Conservation (phyloP, 1,140 invertebrate genomes). For the Lysiphlebus fabarum region DNA sequence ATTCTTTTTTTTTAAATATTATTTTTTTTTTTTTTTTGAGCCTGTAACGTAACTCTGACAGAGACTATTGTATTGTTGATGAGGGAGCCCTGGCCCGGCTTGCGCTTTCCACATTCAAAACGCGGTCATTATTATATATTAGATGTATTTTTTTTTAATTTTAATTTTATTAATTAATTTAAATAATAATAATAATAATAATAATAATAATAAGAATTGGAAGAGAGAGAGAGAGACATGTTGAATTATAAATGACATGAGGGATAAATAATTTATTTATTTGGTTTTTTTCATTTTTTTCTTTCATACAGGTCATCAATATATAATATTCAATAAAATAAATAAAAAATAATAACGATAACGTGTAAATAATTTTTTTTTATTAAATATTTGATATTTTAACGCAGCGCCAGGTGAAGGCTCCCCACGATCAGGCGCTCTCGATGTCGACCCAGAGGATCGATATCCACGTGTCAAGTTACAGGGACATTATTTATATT, state of each 20-base stretch:
- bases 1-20: not conserved
- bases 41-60: constrained; percentile 11
- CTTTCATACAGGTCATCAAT: too few relatives aligned
- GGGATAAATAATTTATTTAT: too few relatives aligned
- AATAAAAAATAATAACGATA: too few relatives aligned
- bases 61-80: constrained; percentile 8
- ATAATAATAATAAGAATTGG: not conserved
- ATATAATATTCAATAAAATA: too few relatives aligned
- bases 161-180: not conserved
- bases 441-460: constrained; percentile 14
- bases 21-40: constrained; percentile 8
- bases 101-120: constrained; percentile 42
- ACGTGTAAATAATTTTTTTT: not conserved
- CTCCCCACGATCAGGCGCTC: constrained; percentile 41
- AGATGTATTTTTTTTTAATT: not conserved
- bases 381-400: constrained; percentile 11
- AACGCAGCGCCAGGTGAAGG: constrained; percentile 45
- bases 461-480: constrained; percentile 19
- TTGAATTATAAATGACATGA: too few relatives aligned
- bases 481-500: constrained; percentile 14
- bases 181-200: not conserved
- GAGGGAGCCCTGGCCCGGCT: constrained; percentile 55
- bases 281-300: too few relatives aligned
- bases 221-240: not conserved
- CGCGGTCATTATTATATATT: constrained; percentile 7